These are phyloP conservation scores for Spialia ferax DNA, from an alignment of 2,888 invertebrate species.

Conservation along the genomic window DNA sequence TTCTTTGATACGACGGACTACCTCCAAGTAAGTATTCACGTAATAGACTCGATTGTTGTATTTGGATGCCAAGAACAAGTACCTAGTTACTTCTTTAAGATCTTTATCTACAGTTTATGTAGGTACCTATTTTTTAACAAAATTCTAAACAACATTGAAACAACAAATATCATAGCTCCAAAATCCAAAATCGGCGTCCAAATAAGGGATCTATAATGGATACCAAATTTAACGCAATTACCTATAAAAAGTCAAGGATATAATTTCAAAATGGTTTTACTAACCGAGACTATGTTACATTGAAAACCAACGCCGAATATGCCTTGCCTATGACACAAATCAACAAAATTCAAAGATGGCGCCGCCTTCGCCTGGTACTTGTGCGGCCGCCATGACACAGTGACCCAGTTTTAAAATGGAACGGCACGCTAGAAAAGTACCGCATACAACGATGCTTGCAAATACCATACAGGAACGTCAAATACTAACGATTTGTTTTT, in stretches of 20 bases:
- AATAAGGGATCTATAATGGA: background rate
- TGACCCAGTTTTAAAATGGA: conserved; percentile 86
- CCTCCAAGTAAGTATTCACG: conserved; percentile 42
- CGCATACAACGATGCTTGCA: conserved; percentile 64
- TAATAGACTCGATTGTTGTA: conserved; percentile 47
- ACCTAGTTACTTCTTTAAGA: conserved; percentile 20
- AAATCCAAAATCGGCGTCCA: background rate
- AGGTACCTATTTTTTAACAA: conserved; percentile 9
- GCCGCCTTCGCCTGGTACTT: conserved; percentile 73
- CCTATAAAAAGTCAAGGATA: background rate
- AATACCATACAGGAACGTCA: conserved; percentile 58
- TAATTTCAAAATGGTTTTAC: background rate
- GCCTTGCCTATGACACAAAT: conserved; percentile 56
- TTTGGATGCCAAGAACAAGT: conserved; percentile 12
- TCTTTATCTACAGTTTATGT: conserved; percentile 13
- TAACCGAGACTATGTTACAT: background rate
- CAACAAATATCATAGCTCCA: too few species aligned
- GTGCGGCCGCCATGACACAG: conserved; percentile 81
- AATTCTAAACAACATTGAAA: background rate
- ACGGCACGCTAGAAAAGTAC: conserved; percentile 76
- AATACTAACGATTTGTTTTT: conserved; percentile 53
- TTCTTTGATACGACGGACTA: conserved; percentile 58
- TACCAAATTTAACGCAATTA: background rate
- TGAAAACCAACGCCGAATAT: conserved; percentile 26
- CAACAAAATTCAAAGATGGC: conserved; percentile 81